A percentile compares a stretch with the other conserved stretches of the same genome.
These are phyloP conservation scores for Melanotaenia duboulayi DNA, from an alignment of 2,113 vertebrate species.

Conservation along the genomic window DNA sequence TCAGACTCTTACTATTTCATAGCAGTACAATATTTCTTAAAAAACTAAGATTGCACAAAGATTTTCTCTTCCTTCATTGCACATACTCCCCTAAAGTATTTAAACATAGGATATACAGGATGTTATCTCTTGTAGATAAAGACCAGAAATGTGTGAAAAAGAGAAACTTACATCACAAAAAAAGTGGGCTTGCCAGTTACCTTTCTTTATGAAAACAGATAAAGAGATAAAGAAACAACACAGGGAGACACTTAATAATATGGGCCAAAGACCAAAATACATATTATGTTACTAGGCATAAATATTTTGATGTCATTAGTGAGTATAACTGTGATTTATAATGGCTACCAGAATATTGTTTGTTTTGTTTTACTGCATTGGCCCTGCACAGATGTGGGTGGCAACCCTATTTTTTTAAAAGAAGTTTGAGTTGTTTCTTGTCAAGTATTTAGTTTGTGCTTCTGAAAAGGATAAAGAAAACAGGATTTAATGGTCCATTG, in stretches of 20 bases:
- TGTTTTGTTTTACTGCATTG: neutral
- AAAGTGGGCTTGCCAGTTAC: neutral
- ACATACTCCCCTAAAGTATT: constrained; percentile 37
- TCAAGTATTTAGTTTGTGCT: too few species aligned
- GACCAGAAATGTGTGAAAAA: constrained; percentile 16
- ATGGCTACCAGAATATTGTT: neutral
- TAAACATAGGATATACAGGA: constrained; percentile 10
- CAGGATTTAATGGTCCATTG: too few species aligned
- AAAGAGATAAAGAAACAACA: neutral
- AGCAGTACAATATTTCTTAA: constrained; percentile 4
- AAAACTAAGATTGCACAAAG: constrained; percentile 45
- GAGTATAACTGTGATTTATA: neutral
- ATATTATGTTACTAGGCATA: neutral
- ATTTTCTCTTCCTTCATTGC: constrained; percentile 55
- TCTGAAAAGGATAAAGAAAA: too few species aligned
- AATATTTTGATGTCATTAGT: neutral
- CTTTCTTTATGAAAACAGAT: neutral
- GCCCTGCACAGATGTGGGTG: neutral
- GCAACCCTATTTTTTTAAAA: neutral
- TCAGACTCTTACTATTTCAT: neutral
- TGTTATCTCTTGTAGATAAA: constrained; percentile 5
- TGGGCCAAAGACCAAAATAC: neutral
- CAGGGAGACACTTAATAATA: neutral
- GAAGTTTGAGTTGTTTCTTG: too few species aligned
- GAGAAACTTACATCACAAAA: constrained; percentile 7